Conservation (phyloP, 2,888 invertebrate genomes). For the Stegophylla sp. region DNA sequence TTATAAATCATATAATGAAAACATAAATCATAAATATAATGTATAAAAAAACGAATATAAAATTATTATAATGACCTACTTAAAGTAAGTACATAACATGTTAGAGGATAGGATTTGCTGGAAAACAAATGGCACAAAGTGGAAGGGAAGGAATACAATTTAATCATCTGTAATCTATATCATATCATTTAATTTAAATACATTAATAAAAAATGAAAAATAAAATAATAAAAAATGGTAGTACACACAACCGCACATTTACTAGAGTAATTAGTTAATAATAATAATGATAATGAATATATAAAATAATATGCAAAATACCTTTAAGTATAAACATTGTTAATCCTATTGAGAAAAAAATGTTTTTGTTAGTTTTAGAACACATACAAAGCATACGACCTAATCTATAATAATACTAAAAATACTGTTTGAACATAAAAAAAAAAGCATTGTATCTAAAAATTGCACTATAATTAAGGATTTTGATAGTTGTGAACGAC, state of each 20-base stretch:
- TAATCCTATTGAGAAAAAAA: constrained; percentile 55
- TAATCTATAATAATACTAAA: constrained; percentile 47
- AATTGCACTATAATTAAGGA: constrained; percentile 34
- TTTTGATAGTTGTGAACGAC: constrained; percentile 42
- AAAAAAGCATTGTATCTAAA: constrained; percentile 48
- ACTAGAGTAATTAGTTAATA: constrained; percentile 25
- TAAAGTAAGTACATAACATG: constrained; percentile 51
- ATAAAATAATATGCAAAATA: constrained; percentile 54
- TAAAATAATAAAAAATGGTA: no score
- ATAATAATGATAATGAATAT: constrained; percentile 39
- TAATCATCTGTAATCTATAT: constrained; percentile 34
- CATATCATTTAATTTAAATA: constrained; percentile 19
- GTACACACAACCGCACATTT: constrained; percentile 48
- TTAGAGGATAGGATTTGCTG: background rate
- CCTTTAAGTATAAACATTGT: constrained; percentile 45
- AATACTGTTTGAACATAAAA: constrained; percentile 18
- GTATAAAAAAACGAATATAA: constrained; percentile 52
- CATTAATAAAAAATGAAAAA: constrained; percentile 28
- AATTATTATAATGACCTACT: constrained; percentile 36
- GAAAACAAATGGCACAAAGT: constrained; percentile 43
- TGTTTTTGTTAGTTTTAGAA: constrained; percentile 47
- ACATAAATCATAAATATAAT: constrained; percentile 55
- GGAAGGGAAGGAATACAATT: constrained; percentile 27
- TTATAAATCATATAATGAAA: constrained; percentile 42
- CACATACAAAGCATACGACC: constrained; percentile 52